Evolutionary conservation across 2,888 invertebrate genomes (phyloP), one percentile per base, ranked within the genome.

Genomic region (Dolichomitus sp.): DNA sequence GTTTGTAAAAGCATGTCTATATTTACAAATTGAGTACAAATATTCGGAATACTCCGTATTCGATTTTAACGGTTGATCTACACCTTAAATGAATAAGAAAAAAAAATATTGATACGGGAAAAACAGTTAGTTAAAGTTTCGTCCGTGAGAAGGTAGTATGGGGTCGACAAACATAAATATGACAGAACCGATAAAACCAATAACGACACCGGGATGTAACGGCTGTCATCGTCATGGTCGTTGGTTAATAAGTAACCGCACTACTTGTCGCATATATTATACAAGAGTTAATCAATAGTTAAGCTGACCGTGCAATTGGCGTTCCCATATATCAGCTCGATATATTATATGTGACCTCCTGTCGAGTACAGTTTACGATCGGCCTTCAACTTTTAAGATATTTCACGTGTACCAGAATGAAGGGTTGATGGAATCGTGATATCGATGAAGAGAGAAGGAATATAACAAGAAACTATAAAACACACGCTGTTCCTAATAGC

Each of bases 171-270:
- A 27, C 23, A 9, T 27, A 42, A 27, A 45, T 19, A 42, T n/a
- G 6, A 42, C 19, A 23, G 85, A 89, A 89, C 87, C 88, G 83
- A 87, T 79, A 84, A 88, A 85, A 85, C 82, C 76, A 27, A 40
- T 66, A 66, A 48, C 48, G 14, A 42, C n/a, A n/a, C 14, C 45
- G 40, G 65, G 45, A 65, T 65, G 65, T 45, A 65, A 42, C 1
- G 45, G 14, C 27, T 45, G 65, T 65, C 65, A 27, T 65, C 65
- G 27, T 19, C 45, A 17, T 48, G n/a, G 42, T 45, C 45, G 63
- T 63, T 63, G 19, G n/a, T n/a, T n/a, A 65, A 65, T 45, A 45
- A 65, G 45, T 42, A 45, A 65, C 7, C 27, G 14, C 4, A 11
- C 40, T 19, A 40, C 11, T 19, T 6, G 63, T 11, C 5, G 12